Percentiles rank a stretch among this genome's conserved stretches.
Conservation (phyloP, 1,140 invertebrate species). For the Pentalonia nigronervosa region DNA sequence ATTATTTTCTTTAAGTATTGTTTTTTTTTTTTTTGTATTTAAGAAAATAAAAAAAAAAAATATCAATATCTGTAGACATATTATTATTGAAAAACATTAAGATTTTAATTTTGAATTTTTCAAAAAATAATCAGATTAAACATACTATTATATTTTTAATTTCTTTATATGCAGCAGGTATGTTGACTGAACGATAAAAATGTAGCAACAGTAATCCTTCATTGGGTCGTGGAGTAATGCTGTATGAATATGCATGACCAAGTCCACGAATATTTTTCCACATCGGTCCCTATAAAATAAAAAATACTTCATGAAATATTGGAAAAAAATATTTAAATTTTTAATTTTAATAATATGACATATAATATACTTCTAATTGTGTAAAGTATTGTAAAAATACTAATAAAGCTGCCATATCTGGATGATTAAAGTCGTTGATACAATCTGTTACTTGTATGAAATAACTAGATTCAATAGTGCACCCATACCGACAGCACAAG, state of each 20-base stretch:
- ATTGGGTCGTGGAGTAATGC: slow-evolving; percentile 69
- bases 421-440: slow-evolving; percentile 71
- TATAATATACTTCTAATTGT: slow-evolving; percentile 75
- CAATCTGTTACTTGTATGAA: slow-evolving; percentile 73
- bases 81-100: not conserved
- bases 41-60: not conserved
- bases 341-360: not conserved
- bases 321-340: not conserved
- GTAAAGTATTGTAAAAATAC: slow-evolving; percentile 86
- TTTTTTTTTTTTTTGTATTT: not conserved
- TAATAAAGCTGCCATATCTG: slow-evolving; percentile 76
- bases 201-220: slow-evolving; percentile 77
- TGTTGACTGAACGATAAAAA: slow-evolving; percentile 78
- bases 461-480: slow-evolving; percentile 82
- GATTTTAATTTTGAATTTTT: not conserved
- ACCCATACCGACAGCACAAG: slow-evolving; percentile 80
- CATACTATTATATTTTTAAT: slow-evolving; percentile 77
- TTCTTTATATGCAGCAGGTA: slow-evolving; percentile 78
- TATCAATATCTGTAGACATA: not conserved
- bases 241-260: slow-evolving; percentile 84
- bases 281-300: slow-evolving; percentile 78
- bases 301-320: slow-evolving; percentile 56
- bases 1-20: not conserved
- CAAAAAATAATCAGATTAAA: slow-evolving; percentile 58
- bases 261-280: slow-evolving; percentile 85